Percentiles rank a stretch among this genome's conserved stretches.
Evolutionary conservation across 2,797 vertebrate species (phyloP).

Genomic region (Lepus oiostolus): DNA sequence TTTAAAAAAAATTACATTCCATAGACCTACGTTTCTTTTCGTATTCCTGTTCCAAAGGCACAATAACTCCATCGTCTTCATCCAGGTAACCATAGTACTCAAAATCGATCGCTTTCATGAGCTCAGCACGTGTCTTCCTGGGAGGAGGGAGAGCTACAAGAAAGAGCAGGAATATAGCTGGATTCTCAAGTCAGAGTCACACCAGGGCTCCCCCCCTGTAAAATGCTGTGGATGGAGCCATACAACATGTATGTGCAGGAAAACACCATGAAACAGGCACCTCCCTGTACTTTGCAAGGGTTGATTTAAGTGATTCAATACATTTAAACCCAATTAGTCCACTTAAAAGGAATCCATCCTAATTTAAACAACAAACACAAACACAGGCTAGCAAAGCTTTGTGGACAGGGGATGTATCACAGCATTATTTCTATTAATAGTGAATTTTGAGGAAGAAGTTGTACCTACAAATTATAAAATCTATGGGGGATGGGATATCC

Average conservation of each 20-base stretch:
- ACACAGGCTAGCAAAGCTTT: neutral
- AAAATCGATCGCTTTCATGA: constrained; percentile 98
- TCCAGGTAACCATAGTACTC: constrained; percentile 98
- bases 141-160: constrained; percentile 93
- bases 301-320: rapidly evolving
- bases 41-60: constrained; percentile 94
- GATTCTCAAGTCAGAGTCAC: neutral
- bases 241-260: rapidly evolving
- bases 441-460: neutral
- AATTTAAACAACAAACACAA: neutral
- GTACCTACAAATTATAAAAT: neutral
- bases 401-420: neutral
- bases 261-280: neutral
- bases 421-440: neutral
- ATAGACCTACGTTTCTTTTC: constrained; percentile 92
- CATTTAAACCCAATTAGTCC: neutral
- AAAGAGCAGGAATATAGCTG: neutral
- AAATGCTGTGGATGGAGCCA: rapidly evolving
- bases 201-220: neutral
- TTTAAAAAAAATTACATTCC: neutral
- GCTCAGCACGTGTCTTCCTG: constrained; percentile 95
- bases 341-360: neutral
- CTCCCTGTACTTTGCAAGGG: neutral
- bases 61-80: constrained; percentile 96
- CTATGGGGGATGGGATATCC: neutral